Percentiles rank a stretch among this genome's conserved stretches.
These are phyloP conservation scores for Pelvicachromis taeniatus DNA, from an alignment of 2,113 vertebrate genomes.

Conservation along the genomic window DNA sequence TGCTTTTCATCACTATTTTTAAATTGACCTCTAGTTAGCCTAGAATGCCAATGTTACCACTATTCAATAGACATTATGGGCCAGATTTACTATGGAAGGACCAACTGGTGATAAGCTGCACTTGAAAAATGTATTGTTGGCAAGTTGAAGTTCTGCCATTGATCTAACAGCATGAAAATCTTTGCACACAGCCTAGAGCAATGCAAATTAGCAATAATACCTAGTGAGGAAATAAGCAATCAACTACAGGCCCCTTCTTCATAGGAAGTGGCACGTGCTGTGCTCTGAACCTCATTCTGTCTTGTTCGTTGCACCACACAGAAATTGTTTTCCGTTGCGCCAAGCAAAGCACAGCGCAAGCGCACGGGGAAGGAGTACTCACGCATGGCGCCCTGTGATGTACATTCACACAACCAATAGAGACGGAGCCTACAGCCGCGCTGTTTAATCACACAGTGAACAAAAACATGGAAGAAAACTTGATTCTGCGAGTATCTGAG, in stretches of 20 bases:
- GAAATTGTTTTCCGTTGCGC: too few relatives aligned
- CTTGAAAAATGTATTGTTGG: not conserved
- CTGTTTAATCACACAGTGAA: not conserved
- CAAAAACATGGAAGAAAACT: not conserved
- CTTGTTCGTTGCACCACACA: too few relatives aligned
- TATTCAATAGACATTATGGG: not conserved
- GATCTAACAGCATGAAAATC: not conserved
- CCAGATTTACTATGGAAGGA: not conserved
- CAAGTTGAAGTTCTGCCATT: not conserved
- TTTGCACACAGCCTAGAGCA: not conserved
- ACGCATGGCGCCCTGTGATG: not conserved
- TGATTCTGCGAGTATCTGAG: not conserved
- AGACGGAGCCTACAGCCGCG: not conserved
- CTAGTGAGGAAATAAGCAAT: not conserved
- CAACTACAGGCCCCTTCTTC: not conserved
- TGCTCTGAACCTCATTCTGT: too few relatives aligned
- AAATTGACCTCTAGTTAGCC: not conserved
- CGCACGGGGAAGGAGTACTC: not conserved
- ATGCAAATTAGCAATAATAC: not conserved
- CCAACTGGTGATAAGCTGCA: not conserved
- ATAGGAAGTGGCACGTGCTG: not conserved
- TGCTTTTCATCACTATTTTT: not conserved
- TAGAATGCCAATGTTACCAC: not conserved
- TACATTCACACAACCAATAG: not conserved
- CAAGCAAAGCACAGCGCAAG: not conserved